phyloP scores from a whole-genome alignment of 1,140 invertebrate genomes.

The Hypsibius dujardini region DNA sequence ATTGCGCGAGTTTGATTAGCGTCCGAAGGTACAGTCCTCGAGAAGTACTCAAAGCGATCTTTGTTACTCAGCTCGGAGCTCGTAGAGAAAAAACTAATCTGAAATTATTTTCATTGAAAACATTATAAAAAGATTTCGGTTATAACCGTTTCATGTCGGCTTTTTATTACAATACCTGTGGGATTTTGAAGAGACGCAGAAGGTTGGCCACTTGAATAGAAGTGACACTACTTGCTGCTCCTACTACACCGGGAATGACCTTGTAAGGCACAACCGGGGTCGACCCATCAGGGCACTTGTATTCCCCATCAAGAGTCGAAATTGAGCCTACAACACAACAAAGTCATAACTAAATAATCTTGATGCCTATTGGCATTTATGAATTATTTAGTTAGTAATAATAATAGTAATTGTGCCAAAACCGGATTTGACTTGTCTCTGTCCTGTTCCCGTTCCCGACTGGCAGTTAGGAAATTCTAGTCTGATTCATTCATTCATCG shows the following conservation, averaged over 20 bases:
- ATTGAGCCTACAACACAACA: constrained; percentile 55
- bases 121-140: too few species aligned
- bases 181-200: constrained; percentile 76
- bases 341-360: too few species aligned
- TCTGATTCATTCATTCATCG: too few species aligned
- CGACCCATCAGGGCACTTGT: constrained; percentile 53
- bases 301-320: constrained; percentile 68
- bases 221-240: constrained; percentile 78
- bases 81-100: constrained; percentile 91
- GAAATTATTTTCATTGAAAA: too few species aligned
- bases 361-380: too few species aligned
- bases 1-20: constrained; percentile 83
- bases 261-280: constrained; percentile 57
- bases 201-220: constrained; percentile 90
- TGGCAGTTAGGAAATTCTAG: too few species aligned
- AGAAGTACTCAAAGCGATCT: constrained; percentile 83
- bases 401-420: too few species aligned
- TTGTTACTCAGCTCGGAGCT: constrained; percentile 84
- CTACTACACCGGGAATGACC: constrained; percentile 85
- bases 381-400: too few species aligned
- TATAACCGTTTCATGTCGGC: too few species aligned
- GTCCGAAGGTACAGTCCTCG: constrained; percentile 81
- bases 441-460: too few species aligned
- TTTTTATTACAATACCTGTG: too few species aligned
- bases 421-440: too few species aligned